Base-by-base conservation (phyloP, 2,113 vertebrate genomes). In the Triplophysa rosa region DNA sequence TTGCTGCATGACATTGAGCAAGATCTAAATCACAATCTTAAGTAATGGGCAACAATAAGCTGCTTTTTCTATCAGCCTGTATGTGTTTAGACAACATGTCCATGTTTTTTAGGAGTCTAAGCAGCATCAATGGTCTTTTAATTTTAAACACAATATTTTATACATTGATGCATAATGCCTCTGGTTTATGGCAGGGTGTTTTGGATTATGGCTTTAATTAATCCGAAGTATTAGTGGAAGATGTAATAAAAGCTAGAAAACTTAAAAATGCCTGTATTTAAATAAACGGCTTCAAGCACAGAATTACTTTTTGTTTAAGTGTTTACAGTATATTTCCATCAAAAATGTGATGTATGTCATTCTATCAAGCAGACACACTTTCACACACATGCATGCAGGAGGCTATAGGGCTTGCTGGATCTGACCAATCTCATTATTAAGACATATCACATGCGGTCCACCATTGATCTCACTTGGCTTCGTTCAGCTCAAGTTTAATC, bases 1-100 rank as follows among this genome's bases (percentile, higher is more conserved):
- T 86, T 86, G 85, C 80, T 71, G 59, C 75, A 82, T 23, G 58
- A 84, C 84, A 82, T 2, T 29, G 66, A 79, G 82, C 64, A 82
- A 81, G 81, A 84, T 86, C 79, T 83, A 86, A 88, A 91, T 90
- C 84, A 63, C 76, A 77, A 68, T 40, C 78, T 80, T 77, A 19
- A 2, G 83, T 83, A 87, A 87, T 85, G 72, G 81, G 70, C 47
- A 49, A 77, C 63, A 68, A 58, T 13, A 26, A 59, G n/a, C 71
- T 40, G 74, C 58, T 78, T 37, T 81, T 33, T 52, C 56, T 29
- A 17, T 26, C 23, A 19, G 33, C 64, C 68, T 29, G 71, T 49
- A 4, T 40, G 40, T 75, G 67, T 83, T 86, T 81, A 86, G 80
- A 84, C 81, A 82, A 84, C 75, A 71, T 61, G 19, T 37, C 83